Conservation (phyloP, 2,888 invertebrate species). For the Orthosia incerta region DNA sequence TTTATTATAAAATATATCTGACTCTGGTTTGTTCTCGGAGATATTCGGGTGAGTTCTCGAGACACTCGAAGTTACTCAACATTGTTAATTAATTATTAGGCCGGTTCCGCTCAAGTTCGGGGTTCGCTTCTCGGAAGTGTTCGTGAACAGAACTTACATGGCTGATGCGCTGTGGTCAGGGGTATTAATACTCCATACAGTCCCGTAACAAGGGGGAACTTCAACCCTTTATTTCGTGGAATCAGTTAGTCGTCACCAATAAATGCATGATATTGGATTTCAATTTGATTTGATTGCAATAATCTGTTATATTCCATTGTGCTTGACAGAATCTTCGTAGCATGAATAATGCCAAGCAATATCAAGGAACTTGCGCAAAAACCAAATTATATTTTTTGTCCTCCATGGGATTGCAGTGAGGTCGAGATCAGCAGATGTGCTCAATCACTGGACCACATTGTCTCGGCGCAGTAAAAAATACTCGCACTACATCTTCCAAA, state of each 20-base stretch:
- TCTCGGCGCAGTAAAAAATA: slow-evolving; percentile 16
- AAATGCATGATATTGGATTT: not conserved
- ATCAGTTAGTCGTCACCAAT: not conserved
- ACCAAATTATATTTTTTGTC: slow-evolving; percentile 29
- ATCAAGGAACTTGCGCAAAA: slow-evolving; percentile 15
- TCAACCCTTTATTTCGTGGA: slow-evolving; percentile 1
- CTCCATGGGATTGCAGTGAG: slow-evolving; percentile 2
- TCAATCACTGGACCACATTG: slow-evolving; percentile 33
- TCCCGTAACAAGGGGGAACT: not conserved
- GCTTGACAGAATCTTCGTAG: not conserved
- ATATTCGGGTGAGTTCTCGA: slow-evolving; percentile 13
- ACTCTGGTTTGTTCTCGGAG: slow-evolving; percentile 9
- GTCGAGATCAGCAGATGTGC: slow-evolving; percentile 21
- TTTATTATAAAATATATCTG: slow-evolving; percentile 34
- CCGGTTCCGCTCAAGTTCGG: not conserved
- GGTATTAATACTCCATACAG: not conserved
- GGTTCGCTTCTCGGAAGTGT: not conserved
- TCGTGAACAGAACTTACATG: not conserved
- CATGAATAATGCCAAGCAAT: not conserved
- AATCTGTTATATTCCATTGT: not conserved
- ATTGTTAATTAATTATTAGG: slow-evolving; percentile 24
- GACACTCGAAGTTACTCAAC: slow-evolving; percentile 18
- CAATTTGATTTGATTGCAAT: not conserved
- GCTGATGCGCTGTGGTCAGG: not conserved
- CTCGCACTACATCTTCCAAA: not conserved